phyloP scores from a whole-genome alignment of 2,888 invertebrate genomes.

The Cancer borealis region DNA sequence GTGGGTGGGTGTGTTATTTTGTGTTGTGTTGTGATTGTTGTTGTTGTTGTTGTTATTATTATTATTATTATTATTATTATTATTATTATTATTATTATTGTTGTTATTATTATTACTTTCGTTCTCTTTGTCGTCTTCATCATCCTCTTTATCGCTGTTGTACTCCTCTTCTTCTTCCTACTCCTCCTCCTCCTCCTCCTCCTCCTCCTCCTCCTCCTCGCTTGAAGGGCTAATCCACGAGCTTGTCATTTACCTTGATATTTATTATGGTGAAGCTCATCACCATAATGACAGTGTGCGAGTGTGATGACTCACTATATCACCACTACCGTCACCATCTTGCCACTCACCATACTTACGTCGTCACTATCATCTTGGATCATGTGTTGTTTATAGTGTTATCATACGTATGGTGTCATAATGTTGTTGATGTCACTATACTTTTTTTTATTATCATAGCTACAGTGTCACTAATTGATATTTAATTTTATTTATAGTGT shows the following conservation, averaged over 20 bases:
- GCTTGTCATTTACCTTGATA: neutral
- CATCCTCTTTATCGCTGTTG: no score
- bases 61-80: no score
- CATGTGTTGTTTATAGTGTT: no score
- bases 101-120: no score
- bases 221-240: no score
- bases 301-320: neutral
- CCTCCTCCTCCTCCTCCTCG: no score
- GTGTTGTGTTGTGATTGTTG: neutral
- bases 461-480: neutral
- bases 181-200: no score
- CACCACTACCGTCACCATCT: neutral
- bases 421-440: neutral
- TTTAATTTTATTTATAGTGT: neutral
- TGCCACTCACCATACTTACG: neutral
- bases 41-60: no score
- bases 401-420: no score
- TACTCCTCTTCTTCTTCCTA: no score
- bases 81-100: no score
- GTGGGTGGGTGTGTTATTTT: conserved; percentile 16
- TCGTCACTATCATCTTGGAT: neutral
- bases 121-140: no score
- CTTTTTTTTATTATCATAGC: neutral
- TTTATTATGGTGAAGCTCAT: neutral
- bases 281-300: neutral